A percentile compares a stretch with the other conserved stretches of the same genome.
These are phyloP conservation scores for Eueides isabella DNA, from an alignment of 1,140 invertebrate genomes.

Conservation along the genomic window DNA sequence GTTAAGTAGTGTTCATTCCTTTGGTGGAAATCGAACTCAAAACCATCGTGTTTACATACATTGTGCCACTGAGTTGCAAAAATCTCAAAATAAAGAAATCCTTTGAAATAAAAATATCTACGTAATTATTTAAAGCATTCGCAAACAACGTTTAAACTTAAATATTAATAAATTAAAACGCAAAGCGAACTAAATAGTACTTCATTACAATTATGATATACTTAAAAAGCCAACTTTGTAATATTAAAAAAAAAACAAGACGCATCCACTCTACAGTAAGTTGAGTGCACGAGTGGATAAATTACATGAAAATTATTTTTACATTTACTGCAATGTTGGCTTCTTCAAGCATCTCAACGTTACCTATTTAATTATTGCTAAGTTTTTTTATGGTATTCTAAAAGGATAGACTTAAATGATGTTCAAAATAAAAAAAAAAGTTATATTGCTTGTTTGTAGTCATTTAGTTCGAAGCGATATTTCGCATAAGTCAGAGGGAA, in stretches of 20 bases:
- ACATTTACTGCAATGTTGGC: slow-evolving; percentile 6
- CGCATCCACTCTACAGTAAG: background rate
- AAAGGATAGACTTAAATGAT: background rate
- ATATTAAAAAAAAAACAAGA: slow-evolving; percentile 7
- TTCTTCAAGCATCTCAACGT: background rate
- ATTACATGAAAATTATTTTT: slow-evolving; percentile 6
- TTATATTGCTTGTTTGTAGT: too few species aligned
- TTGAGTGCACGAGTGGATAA: slow-evolving; percentile 2
- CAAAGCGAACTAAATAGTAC: background rate
- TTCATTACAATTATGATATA: background rate
- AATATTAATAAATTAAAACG: background rate
- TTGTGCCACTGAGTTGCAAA: too few species aligned
- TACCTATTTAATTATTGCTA: background rate
- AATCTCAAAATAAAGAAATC: too few species aligned
- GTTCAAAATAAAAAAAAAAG: too few species aligned
- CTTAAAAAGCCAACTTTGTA: background rate
- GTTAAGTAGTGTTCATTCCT: too few species aligned
- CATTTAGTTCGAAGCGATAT: too few species aligned
- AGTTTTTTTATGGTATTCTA: background rate
- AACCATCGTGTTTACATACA: too few species aligned
- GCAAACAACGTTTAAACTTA: background rate
- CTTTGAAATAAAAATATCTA: background rate
- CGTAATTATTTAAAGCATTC: background rate
- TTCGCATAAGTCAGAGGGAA: too few species aligned
- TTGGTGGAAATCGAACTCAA: too few species aligned